Conservation (phyloP, 1,140 invertebrate genomes). For the Magallana gigas region DNA sequence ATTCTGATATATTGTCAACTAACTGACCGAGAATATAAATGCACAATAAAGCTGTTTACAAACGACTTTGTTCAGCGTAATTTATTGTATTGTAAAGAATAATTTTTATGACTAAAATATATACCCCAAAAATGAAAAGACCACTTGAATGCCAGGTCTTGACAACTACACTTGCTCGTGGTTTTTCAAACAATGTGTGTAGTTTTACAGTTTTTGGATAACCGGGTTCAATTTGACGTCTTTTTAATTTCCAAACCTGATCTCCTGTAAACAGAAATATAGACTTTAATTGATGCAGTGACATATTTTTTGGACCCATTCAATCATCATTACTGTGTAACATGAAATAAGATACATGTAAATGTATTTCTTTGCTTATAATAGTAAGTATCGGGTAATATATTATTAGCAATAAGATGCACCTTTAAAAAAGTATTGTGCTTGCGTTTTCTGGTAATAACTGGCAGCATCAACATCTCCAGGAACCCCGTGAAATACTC, state of each 20-base stretch:
- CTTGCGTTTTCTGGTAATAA: not conserved
- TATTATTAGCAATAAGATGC: not conserved
- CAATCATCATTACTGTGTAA: too few species aligned
- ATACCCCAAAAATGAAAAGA: conserved; percentile 8
- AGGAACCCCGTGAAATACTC: not conserved
- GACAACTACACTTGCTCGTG: not conserved
- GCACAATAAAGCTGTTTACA: too few species aligned
- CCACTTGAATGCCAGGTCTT: not conserved
- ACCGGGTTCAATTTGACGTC: not conserved
- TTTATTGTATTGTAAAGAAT: too few species aligned
- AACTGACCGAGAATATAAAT: too few species aligned
- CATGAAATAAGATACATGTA: too few species aligned
- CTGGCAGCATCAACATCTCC: conserved; percentile 30
- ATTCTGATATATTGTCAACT: too few species aligned
- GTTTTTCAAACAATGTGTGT: not conserved
- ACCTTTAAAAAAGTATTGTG: conserved; percentile 44
- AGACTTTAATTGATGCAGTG: too few species aligned
- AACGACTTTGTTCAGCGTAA: too few species aligned
- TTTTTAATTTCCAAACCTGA: not conserved
- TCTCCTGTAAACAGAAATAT: not conserved
- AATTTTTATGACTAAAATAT: too few species aligned
- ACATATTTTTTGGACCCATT: too few species aligned
- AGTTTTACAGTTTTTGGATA: conserved; percentile 24
- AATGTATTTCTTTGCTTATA: too few species aligned
- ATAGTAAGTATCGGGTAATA: not conserved